Base-by-base conservation (phyloP, 2,113 vertebrate species). In the Lates calcarifer region DNA sequence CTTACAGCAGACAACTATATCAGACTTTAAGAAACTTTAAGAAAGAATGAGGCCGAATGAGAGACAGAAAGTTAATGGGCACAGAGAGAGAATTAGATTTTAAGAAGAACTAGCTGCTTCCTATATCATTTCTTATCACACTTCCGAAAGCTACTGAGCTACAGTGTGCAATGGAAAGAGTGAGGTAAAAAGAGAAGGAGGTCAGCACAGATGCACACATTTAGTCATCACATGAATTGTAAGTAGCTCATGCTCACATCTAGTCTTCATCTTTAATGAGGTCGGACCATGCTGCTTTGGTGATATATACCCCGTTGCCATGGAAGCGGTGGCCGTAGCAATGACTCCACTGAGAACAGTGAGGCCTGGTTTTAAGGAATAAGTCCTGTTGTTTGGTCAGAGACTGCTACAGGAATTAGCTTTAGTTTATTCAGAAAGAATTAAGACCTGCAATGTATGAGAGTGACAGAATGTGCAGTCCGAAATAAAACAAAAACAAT, bases 241-340 rank as follows among this genome's bases (percentile, higher is more conserved):
- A 64, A 77, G 2, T 43, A 53, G 56, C 80, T 83, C 57, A 73
- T 68, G 66, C 29, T 79, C 70, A 72, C 45, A 72, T 69, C 64
- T n/a, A 58, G 63, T 24, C 56, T 63, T 64, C 41, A 63, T 69
- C 72, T 64, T 72, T 80, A 80, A 70, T 77, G 43, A 74, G 63
- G 35, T 24, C 10, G 5, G 17, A 20, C 35, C 15, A 3, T 15
- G 60, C 20, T 18, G 56, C 31, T 74, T 74, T 15, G 31, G 26
- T 4, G 1, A 56, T 60, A 35, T 55, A 35, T 22, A 56, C 24
- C 28, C 3, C 2, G 65, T 83, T 86, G 51, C 62, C 60, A 62
- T 86, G 71, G 74, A 62, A 62, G 29, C 26, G 0, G 65, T 47
- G 33, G 55, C 49, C 57, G 61, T 68, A 65, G 75, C 43, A 4